Evolutionary conservation across 2,888 invertebrate species (phyloP).

Genomic region (Dynastes tityus): DNA sequence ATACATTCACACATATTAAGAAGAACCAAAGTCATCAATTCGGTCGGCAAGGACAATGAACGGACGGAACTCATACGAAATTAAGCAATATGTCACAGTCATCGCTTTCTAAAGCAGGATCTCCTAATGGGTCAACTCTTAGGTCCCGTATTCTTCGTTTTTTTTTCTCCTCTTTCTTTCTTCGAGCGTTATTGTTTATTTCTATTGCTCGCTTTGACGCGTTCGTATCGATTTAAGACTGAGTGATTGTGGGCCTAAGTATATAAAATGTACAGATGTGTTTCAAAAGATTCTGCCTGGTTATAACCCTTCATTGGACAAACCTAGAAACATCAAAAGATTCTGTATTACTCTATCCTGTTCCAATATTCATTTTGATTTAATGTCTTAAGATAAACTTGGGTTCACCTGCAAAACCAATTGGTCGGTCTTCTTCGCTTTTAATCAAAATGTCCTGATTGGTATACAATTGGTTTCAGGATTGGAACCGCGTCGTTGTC

Average conservation of each 20-base stretch:
- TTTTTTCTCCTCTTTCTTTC: constrained; percentile 1
- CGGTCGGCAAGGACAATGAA: constrained; percentile 21
- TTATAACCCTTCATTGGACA: too few species aligned
- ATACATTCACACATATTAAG: constrained; percentile 9
- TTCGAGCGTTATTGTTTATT: constrained; percentile 31
- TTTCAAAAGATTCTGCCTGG: too few species aligned
- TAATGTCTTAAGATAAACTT: too few species aligned
- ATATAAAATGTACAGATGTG: too few species aligned
- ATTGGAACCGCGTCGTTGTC: too few species aligned
- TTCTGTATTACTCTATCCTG: too few species aligned
- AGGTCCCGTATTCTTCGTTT: constrained; percentile 17
- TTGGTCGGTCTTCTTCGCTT: too few species aligned
- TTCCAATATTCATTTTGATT: too few species aligned
- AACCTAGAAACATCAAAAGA: too few species aligned
- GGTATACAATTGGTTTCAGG: too few species aligned
- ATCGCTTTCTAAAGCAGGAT: constrained; percentile 24
- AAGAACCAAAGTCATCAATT: constrained; percentile 20
- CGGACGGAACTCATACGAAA: constrained; percentile 9
- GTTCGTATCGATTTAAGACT: background rate
- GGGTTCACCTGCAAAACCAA: too few species aligned
- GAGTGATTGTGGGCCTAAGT: background rate
- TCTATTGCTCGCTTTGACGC: constrained; percentile 7
- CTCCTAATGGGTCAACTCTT: constrained; percentile 28
- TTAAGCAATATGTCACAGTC: constrained; percentile 40
- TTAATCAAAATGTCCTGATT: too few species aligned